These are phyloP conservation scores for Bubo blakistoni DNA, from an alignment of 2,113 vertebrate genomes.

Conservation along the genomic window DNA sequence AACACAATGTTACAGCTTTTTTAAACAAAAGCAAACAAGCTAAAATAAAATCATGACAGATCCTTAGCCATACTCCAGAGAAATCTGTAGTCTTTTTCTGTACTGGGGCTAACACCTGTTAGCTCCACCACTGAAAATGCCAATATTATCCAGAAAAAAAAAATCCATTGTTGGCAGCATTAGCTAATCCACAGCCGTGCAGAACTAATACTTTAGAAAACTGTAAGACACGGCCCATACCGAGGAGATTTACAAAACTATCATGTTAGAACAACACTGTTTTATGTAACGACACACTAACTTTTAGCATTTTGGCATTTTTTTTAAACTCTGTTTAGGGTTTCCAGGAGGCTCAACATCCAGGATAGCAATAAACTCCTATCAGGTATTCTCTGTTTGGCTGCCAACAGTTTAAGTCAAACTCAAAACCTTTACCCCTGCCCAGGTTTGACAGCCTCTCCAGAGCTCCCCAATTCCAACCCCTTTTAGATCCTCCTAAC, in stretches of 20 bases:
- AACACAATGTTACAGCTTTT: accelerated
- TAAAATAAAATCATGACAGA: accelerated
- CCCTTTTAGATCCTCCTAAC: no score
- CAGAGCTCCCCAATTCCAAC: not conserved
- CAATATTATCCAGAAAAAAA: not conserved
- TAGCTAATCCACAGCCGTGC: not conserved
- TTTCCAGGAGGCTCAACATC: not conserved
- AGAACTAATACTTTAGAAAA: not conserved
- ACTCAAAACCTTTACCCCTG: not conserved
- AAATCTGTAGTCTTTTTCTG: accelerated
- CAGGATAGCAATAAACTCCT: not conserved
- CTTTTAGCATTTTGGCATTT: accelerated
- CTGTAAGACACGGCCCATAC: not conserved
- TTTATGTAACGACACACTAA: accelerated
- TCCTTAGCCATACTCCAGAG: no score
- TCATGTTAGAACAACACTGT: accelerated
- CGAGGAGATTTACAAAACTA: not conserved
- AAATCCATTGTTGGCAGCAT: not conserved
- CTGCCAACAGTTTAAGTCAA: not conserved
- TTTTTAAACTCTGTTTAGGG: not conserved
- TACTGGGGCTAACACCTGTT: accelerated
- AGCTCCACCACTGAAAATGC: not conserved
- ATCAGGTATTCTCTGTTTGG: no score
- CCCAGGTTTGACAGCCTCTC: not conserved
- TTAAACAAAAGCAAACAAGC: not conserved